Evolutionary conservation across 2,113 vertebrate species (phyloP).

Genomic region (Otus sunia): DNA sequence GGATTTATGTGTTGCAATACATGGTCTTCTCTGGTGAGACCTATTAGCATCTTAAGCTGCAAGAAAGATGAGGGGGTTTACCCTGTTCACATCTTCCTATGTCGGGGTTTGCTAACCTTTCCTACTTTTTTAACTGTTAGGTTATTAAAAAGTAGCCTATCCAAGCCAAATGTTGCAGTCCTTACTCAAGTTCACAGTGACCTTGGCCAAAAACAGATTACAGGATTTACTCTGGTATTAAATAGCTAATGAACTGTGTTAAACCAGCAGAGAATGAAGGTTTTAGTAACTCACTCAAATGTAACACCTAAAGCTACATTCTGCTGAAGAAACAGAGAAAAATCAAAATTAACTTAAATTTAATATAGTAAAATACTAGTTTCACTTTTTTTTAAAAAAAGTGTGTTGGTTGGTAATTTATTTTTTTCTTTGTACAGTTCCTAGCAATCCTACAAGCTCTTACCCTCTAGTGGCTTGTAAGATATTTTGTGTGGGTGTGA

Average conservation of each 20-base stretch:
- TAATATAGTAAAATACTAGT: neutral
- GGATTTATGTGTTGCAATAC: neutral
- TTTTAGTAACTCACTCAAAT: neutral
- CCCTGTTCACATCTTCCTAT: neutral
- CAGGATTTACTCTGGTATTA: neutral
- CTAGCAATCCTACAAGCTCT: neutral
- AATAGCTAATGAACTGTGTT: neutral
- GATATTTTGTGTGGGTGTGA: neutral
- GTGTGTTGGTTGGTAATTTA: fast-evolving
- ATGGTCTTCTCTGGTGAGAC: neutral
- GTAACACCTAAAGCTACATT: neutral
- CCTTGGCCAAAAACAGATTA: neutral
- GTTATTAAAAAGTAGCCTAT: neutral
- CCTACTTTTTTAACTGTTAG: neutral
- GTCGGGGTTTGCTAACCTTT: neutral
- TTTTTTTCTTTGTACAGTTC: neutral
- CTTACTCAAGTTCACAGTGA: neutral
- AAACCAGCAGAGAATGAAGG: neutral
- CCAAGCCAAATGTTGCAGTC: neutral
- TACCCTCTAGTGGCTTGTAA: no score
- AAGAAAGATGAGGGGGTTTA: neutral
- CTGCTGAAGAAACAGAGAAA: neutral
- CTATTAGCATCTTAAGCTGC: neutral
- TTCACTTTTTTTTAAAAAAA: neutral
- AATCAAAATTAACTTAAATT: neutral